These are phyloP conservation scores for Pachycephala philippinensis DNA, from an alignment of 2,113 vertebrate genomes.

Conservation along the genomic window DNA sequence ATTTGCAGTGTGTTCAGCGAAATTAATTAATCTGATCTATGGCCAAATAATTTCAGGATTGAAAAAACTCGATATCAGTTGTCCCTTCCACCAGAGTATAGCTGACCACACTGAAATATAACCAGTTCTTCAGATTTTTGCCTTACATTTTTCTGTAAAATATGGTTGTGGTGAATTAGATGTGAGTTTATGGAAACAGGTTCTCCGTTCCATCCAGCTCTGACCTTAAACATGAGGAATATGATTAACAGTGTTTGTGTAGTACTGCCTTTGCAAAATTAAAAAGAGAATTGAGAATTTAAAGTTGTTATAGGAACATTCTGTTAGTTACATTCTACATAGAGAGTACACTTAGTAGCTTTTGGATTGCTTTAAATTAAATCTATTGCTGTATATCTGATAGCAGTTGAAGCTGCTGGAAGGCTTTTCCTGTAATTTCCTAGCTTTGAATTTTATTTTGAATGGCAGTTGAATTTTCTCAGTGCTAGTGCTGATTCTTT, in stretches of 20 bases:
- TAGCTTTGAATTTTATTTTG: constrained; percentile 29
- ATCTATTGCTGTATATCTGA: background rate
- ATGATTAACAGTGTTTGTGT: background rate
- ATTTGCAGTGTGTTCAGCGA: background rate
- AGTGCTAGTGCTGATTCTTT: background rate
- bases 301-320: background rate
- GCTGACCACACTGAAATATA: background rate
- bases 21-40: background rate
- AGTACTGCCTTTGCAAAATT: background rate
- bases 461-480: constrained; percentile 6
- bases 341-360: background rate
- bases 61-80: background rate
- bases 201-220: background rate
- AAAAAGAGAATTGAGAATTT: constrained; percentile 16
- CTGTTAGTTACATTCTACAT: background rate
- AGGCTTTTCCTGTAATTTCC: constrained; percentile 14
- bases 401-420: background rate
- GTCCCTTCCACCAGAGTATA: background rate
- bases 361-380: constrained; percentile 12
- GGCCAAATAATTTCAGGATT: background rate
- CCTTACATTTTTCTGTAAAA: background rate
- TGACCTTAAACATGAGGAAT: background rate
- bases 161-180: background rate
- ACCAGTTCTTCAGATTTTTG: background rate
- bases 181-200: background rate